phyloP scores from a whole-genome alignment of 2,113 vertebrate species.

The Cathartes aura region DNA sequence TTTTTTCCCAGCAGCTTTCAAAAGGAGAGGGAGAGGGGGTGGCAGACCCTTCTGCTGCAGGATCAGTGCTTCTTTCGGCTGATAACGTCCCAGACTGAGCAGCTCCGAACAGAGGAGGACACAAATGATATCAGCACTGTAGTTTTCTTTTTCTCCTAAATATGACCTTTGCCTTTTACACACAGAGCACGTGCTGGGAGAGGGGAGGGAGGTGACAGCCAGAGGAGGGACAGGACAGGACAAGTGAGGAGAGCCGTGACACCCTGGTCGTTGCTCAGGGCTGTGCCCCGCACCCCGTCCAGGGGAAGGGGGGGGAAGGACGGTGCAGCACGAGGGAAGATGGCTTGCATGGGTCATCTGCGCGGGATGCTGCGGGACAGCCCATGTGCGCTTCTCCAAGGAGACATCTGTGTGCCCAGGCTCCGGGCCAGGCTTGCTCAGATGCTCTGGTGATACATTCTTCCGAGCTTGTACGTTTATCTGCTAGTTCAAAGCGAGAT shows the following conservation, averaged over 20 bases:
- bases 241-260: accelerated
- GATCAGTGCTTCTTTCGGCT: not conserved
- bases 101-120: not conserved
- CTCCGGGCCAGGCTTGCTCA: not conserved
- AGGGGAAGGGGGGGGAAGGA: not conserved
- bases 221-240: accelerated
- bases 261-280: not conserved
- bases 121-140: too few relatives aligned
- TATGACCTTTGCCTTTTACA: not conserved
- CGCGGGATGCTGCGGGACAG: not conserved
- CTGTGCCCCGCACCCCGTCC: not conserved
- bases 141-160: not conserved
- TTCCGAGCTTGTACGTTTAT: not conserved
- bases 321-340: accelerated
- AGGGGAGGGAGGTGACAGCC: accelerated
- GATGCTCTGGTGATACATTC: not conserved
- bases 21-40: not conserved
- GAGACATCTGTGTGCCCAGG: not conserved
- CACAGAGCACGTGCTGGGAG: not conserved
- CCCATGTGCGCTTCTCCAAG: not conserved
- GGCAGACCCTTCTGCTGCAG: not conserved
- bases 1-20: not conserved
- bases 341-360: too few relatives aligned
- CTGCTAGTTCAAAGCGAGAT: not conserved
- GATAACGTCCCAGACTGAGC: not conserved